These are phyloP conservation scores for Palythoa grandiflora DNA, from an alignment of 92 coral and sea anemone genomes.

Conservation along the genomic window DNA sequence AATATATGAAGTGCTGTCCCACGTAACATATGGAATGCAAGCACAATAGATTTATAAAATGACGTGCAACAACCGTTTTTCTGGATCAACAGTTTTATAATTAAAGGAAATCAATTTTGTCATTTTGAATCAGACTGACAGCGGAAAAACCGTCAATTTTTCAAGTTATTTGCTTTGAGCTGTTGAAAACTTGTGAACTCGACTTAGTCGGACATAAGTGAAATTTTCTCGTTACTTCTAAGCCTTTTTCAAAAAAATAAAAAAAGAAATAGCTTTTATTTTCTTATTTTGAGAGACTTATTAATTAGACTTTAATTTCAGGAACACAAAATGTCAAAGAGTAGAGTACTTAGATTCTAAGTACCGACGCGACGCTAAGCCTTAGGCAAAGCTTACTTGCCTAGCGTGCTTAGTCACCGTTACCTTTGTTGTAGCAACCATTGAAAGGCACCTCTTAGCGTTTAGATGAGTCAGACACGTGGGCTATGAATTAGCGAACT, in stretches of 20 bases:
- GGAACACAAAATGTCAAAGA: not conserved
- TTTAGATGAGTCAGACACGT: not conserved
- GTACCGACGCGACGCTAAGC: not conserved
- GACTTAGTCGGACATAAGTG: not conserved
- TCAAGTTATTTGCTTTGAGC: not conserved
- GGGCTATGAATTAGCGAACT: not conserved
- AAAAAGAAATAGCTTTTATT: not conserved
- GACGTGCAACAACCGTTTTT: not conserved
- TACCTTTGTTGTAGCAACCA: conserved; percentile 14
- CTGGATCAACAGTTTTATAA: not conserved
- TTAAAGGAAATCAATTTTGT: not conserved
- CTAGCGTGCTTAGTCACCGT: not conserved
- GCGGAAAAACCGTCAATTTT: not conserved
- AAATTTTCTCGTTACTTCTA: not conserved
- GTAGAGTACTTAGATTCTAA: not conserved
- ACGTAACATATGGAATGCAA: not conserved
- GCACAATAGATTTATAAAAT: not conserved
- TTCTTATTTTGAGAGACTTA: not conserved
- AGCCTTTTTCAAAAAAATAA: no score
- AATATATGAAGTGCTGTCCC: not conserved
- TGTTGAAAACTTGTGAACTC: no score
- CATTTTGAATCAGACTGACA: not conserved
- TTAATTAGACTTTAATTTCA: not conserved
- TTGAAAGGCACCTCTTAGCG: not conserved
- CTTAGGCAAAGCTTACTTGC: not conserved